phyloP scores from a whole-genome alignment of 1,140 invertebrate species.

The Olivierus martensii region DNA sequence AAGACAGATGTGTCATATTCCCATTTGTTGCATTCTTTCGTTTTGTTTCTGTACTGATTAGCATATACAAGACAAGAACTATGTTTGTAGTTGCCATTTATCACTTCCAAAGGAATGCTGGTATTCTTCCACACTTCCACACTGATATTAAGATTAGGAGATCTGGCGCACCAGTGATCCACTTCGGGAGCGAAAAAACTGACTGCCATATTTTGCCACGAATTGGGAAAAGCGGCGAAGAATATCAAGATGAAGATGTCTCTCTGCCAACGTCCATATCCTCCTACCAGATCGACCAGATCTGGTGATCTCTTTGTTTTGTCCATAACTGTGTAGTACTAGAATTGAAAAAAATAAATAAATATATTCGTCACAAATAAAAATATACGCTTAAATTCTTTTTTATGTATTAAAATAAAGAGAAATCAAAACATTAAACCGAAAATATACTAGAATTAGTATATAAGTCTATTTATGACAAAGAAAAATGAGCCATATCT shows the following conservation, averaged over 20 bases:
- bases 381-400: no score
- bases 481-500: no score
- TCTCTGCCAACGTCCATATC: conserved; percentile 3
- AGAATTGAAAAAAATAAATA: no score
- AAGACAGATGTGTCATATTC: conserved; percentile 12
- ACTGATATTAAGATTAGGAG: conserved; percentile 4
- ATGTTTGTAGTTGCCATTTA: not conserved
- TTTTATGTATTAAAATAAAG: no score
- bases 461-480: no score
- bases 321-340: no score
- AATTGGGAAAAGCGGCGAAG: conserved; percentile 1
- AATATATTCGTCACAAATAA: no score
- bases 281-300: conserved; percentile 7
- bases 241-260: conserved; percentile 6
- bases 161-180: conserved; percentile 15
- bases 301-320: not conserved
- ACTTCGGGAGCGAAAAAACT: conserved; percentile 12
- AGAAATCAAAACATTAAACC: no score
- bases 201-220: conserved; percentile 11
- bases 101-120: not conserved
- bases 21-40: conserved; percentile 8
- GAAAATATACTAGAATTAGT: no score
- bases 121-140: conserved; percentile 9
- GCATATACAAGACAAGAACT: not conserved
- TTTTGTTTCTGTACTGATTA: not conserved